Evolutionary conservation across 2,888 invertebrate genomes (phyloP), one percentile per base, ranked within the genome.

Genomic region (Diogma glabrata): DNA sequence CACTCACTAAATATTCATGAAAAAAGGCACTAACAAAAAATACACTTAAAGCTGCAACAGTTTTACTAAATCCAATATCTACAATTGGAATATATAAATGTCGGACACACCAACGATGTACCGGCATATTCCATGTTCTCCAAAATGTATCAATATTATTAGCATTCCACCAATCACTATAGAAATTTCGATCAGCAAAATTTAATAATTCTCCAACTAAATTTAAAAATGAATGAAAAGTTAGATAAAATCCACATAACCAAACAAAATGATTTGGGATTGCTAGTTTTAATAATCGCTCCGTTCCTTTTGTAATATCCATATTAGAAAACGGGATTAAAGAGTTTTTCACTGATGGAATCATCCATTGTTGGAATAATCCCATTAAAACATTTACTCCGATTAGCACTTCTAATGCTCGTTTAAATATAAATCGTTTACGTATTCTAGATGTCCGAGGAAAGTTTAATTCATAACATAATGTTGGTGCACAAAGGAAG

Each of bases 101-200:
- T 62, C 91, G 75, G 30, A 92, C 79, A 16, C 91, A 90, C 93
- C 94, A 95, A 58, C 63, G 77, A 69, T 99, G 97, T 6, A 97
- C 97, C 1, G 97, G 97, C 75, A 93, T 82, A 71, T 99, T 99
- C 99, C 99, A 99, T 33, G 86, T 86, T 57, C 92, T 80, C 99
- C 99, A 99, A 70, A 99, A 99, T 24, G 84, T 84, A 56, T 89
- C 84, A 60, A 93, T 89, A 63, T 94, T 94, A 66, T 90, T 90
- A 1, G 96, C 81, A 72, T 99, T 99, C 96, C 96, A 96, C 96
- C 96, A 96, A 72, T 96, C 96, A 58, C 82, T 79, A 72, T 99
- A 99, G 72, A 96, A 99, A 67, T 94, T 89, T 50, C 99, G 79
- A 72, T 99, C 99, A 3, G 95, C 96, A 73, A 99, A 99, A 59